Base-by-base conservation (phyloP, 2,888 invertebrate species). In the Lymantria monacha region DNA sequence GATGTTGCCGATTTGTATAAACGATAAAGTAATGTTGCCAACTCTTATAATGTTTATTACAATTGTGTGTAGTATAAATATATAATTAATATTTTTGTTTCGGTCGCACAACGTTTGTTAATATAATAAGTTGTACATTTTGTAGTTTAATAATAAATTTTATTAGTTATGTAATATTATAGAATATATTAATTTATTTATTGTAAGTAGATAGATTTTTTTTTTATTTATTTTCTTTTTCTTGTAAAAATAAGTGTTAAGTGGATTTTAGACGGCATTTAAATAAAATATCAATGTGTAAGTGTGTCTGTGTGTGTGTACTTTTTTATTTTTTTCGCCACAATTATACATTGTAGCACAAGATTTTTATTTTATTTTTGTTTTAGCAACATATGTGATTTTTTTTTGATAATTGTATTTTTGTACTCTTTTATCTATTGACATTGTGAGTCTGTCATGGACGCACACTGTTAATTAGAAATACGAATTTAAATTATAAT, bases 291-390 rank as follows among this genome's bases (percentile, higher is more conserved):
- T 58, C 52, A 55, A 59, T 65, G 63, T 65, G 49, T 63, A 42
- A 63, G 63, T 67, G 72, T 73, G 70, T 64, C 55, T 60, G 46
- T 59, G 61, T 70, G 57, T 70, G 58, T 64, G 22, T 22, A 22
- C 5, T 22, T 22, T 22, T 66, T 68, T 66, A 61, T 66, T 70
- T 72, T 63, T 72, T 66, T 74, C 13, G 66, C 69, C 61, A 63
- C 72, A 74, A 78, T 76, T 80, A 81, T 79, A 79, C 64, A 70
- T 59, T 76, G 73, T 78, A 75, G 78, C 80, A 79, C 76, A 81
- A 22, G 22, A 72, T 50, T 66, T 69, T 63, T 70, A 66, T 68
- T 69, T 38, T 51, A 36, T 36, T 36, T 60, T 64, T 56, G 47
- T 55, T 50, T 30, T 3, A 45, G 37, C 31, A 3, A 9, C 1